Evolutionary conservation across 2,888 invertebrate species (phyloP), one percentile per base, ranked within the genome.

Genomic region (Empis livida): DNA sequence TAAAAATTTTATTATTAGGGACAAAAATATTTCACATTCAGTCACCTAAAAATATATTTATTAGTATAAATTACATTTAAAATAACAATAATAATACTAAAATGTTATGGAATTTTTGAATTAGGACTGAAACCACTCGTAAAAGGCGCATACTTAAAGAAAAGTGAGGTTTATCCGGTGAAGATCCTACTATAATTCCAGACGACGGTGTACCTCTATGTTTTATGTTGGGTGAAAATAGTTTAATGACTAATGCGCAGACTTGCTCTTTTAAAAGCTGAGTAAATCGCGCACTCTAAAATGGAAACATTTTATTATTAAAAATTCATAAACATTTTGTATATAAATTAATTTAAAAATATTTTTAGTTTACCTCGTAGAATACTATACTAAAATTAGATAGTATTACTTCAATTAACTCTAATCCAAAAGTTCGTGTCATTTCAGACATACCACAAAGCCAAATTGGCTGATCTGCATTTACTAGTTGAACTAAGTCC

Each of bases 161-260:
- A 73, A 94, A 97, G 71, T 91, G 92, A 0, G 96, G 96, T 53
- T 93, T 88, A 64, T 95, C 95, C 43, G 80, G 74, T 17, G 81
- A 73, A 10, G 78, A 76, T 17, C 79, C 75, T 55, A 79, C 78
- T 59, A 78, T 77, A 47, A 76, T 71, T 55, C 76, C 77, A 51
- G 77, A 77, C 44, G 59, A 57, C 5, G 62, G 63, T 35, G 63
- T 56, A 51, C 74, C 74, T 42, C 92, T 81, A 70, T 92, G 93
- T 64, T 97, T 97, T n/a, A 97, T 88, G 66, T 95, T 97, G 11
- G 97, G 97, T 20, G 97, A 97, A 68, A 99, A 97, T 50, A 99
- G 73, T 68, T 95, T 90, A 55, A 99, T 97, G n/a, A 99, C 91
- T 58, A 99, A 75, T 1, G 97, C 96, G 67, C 97, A 99, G 0